Base-by-base conservation (phyloP, 2,888 invertebrate genomes). In the Lepidochrysops patricia region DNA sequence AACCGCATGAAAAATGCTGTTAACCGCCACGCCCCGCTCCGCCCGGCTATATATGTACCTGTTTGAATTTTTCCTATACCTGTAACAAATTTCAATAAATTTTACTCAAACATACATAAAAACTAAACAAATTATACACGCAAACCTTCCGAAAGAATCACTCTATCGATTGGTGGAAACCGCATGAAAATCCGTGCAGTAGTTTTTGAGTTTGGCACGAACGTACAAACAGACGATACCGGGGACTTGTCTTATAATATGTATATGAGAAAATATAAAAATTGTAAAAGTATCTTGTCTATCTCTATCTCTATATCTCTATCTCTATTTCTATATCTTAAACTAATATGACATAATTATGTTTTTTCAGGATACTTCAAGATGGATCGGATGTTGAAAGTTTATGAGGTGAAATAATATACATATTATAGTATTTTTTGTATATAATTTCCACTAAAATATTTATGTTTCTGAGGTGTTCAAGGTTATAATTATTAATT, bases 131-230 rank as follows among this genome's bases (percentile, higher is more conserved):
- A n/a, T n/a, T n/a, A n/a, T n/a, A n/a, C n/a, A n/a, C n/a, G n/a
- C n/a, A n/a, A n/a, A n/a, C n/a, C n/a, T n/a, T n/a, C n/a, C n/a
- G n/a, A n/a, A n/a, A n/a, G n/a, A n/a, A n/a, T n/a, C 93, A 99
- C 29, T 99, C 99, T 89, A 99, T 99, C 76, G 99, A 99, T 50
- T 94, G 98, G 75, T 99, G 98, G 79, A 99, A 99, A 61, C 93
- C 99, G 50, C 99, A 99, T 81, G 99, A 99, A 91, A 99, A 99
- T n/a, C n/a, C n/a, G n/a, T n/a, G n/a, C n/a, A n/a, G n/a, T n/a
- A n/a, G n/a, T n/a, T n/a, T n/a, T n/a, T n/a, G n/a, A n/a, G n/a
- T n/a, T n/a, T n/a, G n/a, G n/a, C n/a, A n/a, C n/a, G n/a, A n/a
- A n/a, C n/a, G n/a, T n/a, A n/a, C n/a, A n/a, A n/a, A n/a, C n/a